phyloP scores from a whole-genome alignment of 2,888 invertebrate species.

The Eupsilia transversa region DNA sequence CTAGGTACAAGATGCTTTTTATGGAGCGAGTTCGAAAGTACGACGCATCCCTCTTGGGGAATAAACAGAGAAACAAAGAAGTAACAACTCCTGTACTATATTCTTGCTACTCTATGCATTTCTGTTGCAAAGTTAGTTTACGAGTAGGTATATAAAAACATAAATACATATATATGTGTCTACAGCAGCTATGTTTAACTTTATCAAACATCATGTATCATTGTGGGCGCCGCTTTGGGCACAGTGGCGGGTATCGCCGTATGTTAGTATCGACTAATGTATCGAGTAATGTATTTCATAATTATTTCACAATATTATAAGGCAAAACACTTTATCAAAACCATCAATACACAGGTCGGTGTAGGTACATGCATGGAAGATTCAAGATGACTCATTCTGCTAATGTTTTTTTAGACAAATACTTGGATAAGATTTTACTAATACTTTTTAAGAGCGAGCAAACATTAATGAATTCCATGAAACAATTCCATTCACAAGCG shows the following conservation, averaged over 20 bases:
- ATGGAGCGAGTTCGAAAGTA: constrained; percentile 49
- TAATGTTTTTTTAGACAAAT: neutral
- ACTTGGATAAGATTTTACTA: neutral
- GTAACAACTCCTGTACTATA: constrained; percentile 18
- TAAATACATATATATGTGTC: neutral
- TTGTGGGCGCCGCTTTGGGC: too few species aligned
- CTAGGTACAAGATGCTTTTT: constrained; percentile 44
- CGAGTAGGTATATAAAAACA: neutral
- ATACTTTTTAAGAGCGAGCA: neutral
- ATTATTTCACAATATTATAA: neutral
- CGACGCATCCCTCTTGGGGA: constrained; percentile 36
- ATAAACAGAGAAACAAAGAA: constrained; percentile 55
- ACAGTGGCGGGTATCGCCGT: too few species aligned
- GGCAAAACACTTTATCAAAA: neutral
- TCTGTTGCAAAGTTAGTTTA: constrained; percentile 29
- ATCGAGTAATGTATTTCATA: too few species aligned
- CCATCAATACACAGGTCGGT: neutral
- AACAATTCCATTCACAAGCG: neutral
- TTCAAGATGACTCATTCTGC: neutral
- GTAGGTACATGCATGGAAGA: neutral
- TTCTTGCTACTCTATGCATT: constrained; percentile 31
- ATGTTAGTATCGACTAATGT: too few species aligned
- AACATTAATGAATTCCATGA: neutral
- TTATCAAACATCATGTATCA: too few species aligned
- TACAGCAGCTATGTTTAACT: neutral